Evolutionary conservation across 2,113 vertebrate genomes (phyloP), one percentile per base, ranked within the genome.

Genomic region (Ursus arctos): DNA sequence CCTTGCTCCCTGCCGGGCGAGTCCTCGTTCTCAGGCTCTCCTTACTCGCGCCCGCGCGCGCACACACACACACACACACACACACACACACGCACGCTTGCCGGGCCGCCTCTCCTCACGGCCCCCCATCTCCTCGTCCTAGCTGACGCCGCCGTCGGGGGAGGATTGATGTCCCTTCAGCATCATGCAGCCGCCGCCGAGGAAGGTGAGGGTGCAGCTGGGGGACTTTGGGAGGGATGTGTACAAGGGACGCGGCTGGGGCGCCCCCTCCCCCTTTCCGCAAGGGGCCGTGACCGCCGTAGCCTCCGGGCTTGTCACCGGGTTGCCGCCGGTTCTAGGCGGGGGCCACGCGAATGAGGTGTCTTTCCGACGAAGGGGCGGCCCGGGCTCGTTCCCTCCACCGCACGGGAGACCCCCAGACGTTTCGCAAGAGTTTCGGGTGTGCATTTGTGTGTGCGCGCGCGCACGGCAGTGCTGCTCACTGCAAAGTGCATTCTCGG

Each of bases 171-270:
- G 99, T 98, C 98, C 98, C 96, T 98, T 97, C 98, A 97, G 97
- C 98, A 99, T 99, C 98, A 99, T 99, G 99, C 99, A 99, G 99
- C 99, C 99, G 96, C 99, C 99, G 98, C 99, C 99, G 99, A 99
- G 99, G 99, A 99, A 99, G 99, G 99, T 99, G 99, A 99, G 99
- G 85, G 94, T 69, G 82, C 85, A 40, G 65, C 33, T 18, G 33
- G 87, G 93, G 88, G 88, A 31, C 51, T 92, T 71, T 63, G 49
- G 47, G 24, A 88, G 36, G 22, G 74, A 55, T 88, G 90, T 71
- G 31, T 84, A 69, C 83, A 0, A n/a, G 81, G 85, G 76, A 90
- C 74, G 63, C 80, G 28, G 83, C 87, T 18, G 43, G 83, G 83
- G 92, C 47, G 81, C 84, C 98, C 84, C 97, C 80, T 94, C 95